Evolutionary conservation across 2,888 invertebrate genomes (phyloP), one percentile per base, ranked within the genome.

Genomic region (Microchrysa polita): DNA sequence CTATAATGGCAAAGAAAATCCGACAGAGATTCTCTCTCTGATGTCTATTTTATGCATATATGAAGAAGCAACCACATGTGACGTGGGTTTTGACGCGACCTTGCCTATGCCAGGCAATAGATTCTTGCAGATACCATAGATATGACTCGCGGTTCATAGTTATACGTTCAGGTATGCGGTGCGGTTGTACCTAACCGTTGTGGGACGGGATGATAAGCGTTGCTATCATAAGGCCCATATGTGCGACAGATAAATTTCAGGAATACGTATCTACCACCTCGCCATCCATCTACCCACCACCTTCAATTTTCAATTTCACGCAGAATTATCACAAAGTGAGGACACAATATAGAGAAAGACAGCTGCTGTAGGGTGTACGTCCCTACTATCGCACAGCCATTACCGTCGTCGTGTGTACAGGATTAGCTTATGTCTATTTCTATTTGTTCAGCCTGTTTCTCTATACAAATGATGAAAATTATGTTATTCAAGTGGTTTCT

Each of bases 21-120:
- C n/a, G n/a, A n/a, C n/a, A n/a, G n/a, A n/a, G n/a, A n/a, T n/a
- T n/a, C n/a, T n/a, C n/a, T n/a, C n/a, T n/a, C n/a, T n/a, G n/a
- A n/a, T n/a, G n/a, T n/a, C n/a, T n/a, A n/a, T n/a, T n/a, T n/a
- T 48, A 48, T 34, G 27, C 7, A 34, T 34, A 34, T 5, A 34
- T 2, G 7, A 59, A 59, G 14, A 59, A 59, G 20, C n/a, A 60
- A 27, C 61, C 61, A 61, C 40, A 61, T 61, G 27, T 61, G 61
- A 61, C 61, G 61, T 18, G 40, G 22, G 61, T 40, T 61, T 40
- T 27, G 61, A 40, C 61, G 61, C 61, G 61, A 61, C 61, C 61
- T 61, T 61, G 61, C 40, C 61, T 61, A 23, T 27, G 23, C 23
- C 4, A 61, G n/a, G 10, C 23, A 16, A 40, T n/a, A 61, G 9